Evolutionary conservation across 2,797 vertebrate species (phyloP).

Genomic region (Xenentodon cancila): DNA sequence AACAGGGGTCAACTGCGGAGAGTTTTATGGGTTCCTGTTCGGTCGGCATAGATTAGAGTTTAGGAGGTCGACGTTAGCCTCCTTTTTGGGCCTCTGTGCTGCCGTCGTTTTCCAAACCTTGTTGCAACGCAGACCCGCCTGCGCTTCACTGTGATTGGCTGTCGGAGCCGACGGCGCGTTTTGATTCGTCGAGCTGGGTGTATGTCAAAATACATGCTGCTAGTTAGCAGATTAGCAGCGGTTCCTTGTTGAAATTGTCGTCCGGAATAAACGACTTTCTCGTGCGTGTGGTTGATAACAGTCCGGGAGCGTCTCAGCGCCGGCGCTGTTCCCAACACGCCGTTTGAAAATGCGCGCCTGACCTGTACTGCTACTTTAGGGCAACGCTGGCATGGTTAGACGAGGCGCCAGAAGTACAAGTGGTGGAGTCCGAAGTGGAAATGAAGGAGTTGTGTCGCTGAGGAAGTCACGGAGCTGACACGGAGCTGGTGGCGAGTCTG

Average conservation of each 20-base stretch:
- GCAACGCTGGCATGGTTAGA: not conserved
- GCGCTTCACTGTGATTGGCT: constrained; percentile 59
- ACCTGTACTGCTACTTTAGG: constrained; percentile 21
- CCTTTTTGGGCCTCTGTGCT: constrained; percentile 95
- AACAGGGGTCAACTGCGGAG: not conserved
- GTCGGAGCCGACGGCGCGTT: not conserved
- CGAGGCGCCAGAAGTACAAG: not conserved
- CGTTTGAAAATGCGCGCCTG: too few relatives aligned
- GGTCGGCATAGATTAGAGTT: constrained; percentile 6
- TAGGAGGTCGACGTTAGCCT: constrained; percentile 76
- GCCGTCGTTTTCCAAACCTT: constrained; percentile 87
- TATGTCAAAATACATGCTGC: constrained; percentile 53
- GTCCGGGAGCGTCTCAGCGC: not conserved
- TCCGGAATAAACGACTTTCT: too few relatives aligned
- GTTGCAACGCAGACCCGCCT: constrained; percentile 54
- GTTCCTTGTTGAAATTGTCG: too few relatives aligned
- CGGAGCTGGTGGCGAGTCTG: too few relatives aligned
- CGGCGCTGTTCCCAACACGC: not conserved
- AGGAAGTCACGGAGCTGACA: too few relatives aligned
- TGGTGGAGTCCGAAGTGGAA: too few relatives aligned
- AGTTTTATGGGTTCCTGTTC: constrained; percentile 27
- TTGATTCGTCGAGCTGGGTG: constrained; percentile 49
- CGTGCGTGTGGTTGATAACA: too few relatives aligned
- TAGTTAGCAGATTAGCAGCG: constrained; percentile 61
- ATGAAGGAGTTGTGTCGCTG: not conserved